phyloP scores from a whole-genome alignment of 2,888 invertebrate species.

The Drosophila kokeensis region DNA sequence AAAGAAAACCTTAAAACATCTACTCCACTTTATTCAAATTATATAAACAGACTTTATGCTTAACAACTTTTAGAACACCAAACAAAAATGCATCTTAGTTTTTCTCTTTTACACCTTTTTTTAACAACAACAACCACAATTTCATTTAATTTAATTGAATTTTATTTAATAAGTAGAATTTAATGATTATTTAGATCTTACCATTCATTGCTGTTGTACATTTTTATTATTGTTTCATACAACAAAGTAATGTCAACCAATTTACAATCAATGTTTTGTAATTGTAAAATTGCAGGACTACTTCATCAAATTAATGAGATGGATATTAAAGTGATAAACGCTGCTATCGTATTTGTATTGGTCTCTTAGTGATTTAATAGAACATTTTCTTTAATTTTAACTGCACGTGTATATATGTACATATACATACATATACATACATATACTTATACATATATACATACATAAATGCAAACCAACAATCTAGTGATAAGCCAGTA shows the following conservation, averaged over 20 bases:
- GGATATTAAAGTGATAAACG: conserved; percentile 84
- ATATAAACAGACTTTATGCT: not conserved
- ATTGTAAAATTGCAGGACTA: conserved; percentile 84
- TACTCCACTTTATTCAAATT: not conserved
- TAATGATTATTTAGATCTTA: not conserved
- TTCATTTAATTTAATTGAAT: not conserved
- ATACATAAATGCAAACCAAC: conserved; percentile 9
- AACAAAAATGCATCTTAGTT: not conserved
- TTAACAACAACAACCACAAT: not conserved
- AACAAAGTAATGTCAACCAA: conserved; percentile 41
- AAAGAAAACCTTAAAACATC: not conserved
- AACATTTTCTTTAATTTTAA: conserved; percentile 72
- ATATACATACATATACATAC: conserved; percentile 16
- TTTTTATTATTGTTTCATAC: conserved; percentile 3
- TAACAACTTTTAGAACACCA: not conserved
- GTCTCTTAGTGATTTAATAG: conserved; percentile 67
- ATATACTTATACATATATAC: conserved; percentile 13
- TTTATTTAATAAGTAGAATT: not conserved
- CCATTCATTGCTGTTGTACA: not conserved
- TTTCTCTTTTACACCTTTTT: not conserved
- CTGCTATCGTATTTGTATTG: conserved; percentile 77
- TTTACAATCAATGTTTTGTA: conserved; percentile 61
- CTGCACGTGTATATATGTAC: conserved; percentile 56
- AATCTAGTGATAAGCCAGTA: conserved; percentile 37
- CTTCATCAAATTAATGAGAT: conserved; percentile 85